A percentile compares a stretch with the other conserved stretches of the same genome.
Evolutionary conservation across 2,888 invertebrate genomes (phyloP).

Genomic region (Mycalesis mineus): DNA sequence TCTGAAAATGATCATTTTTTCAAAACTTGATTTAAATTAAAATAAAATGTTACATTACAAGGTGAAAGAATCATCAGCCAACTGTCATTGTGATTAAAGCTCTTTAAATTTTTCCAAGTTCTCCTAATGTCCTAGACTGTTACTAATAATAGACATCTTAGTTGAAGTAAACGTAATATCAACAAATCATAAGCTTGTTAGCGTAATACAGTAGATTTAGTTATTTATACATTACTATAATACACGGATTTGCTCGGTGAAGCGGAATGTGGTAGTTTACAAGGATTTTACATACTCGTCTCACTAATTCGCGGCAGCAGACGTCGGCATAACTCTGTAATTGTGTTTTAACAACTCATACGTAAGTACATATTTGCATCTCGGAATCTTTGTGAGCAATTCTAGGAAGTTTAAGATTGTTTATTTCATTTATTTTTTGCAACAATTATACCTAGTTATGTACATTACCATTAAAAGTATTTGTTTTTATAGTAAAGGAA

Average conservation of each 20-base stretch:
- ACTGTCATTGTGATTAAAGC: no score
- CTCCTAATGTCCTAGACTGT: background rate
- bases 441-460: no score
- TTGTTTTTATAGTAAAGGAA: no score
- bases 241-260: background rate
- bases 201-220: conserved; percentile 31
- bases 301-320: conserved; percentile 13
- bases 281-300: conserved; percentile 16
- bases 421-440: background rate
- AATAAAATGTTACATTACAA: no score
- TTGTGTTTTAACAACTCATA: conserved; percentile 3
- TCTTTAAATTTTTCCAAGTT: no score
- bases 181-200: conserved; percentile 46
- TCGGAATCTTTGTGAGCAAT: background rate
- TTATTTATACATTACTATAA: conserved; percentile 17
- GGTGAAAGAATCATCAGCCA: no score
- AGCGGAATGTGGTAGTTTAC: conserved; percentile 11
- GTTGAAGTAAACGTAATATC: conserved; percentile 40
- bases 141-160: background rate
- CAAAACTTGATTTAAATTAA: no score
- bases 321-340: conserved; percentile 1
- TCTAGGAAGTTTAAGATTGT: background rate
- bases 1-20: no score
- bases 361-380: background rate
- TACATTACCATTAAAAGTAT: no score